These are phyloP conservation scores for Drosophila ohnishii DNA, from an alignment of 1,140 invertebrate genomes.

Conservation along the genomic window DNA sequence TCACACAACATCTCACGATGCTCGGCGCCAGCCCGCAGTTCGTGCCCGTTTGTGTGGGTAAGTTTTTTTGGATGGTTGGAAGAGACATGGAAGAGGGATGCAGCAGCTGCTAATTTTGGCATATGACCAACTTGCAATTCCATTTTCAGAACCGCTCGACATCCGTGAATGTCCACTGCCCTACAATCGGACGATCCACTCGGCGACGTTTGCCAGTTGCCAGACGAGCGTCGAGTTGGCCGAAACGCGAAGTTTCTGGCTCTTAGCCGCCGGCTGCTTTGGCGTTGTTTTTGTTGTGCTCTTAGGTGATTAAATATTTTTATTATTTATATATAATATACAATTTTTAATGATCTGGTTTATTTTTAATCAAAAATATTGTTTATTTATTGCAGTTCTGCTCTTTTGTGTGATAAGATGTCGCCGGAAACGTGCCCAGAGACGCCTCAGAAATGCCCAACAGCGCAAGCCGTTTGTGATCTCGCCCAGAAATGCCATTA, in stretches of 20 bases:
- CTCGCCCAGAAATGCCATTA: constrained; percentile 73
- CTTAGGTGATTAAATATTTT: constrained; percentile 35
- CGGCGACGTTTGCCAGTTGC: constrained; percentile 64
- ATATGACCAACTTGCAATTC: constrained; percentile 54
- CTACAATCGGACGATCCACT: constrained; percentile 76
- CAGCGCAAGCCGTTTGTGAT: constrained; percentile 73
- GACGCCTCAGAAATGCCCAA: constrained; percentile 42
- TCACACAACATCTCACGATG: constrained; percentile 67
- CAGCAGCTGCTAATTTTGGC: constrained; percentile 71
- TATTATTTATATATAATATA: neutral
- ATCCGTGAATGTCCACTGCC: constrained; percentile 67
- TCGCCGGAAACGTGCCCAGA: constrained; percentile 54
- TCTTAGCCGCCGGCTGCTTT: constrained; percentile 63
- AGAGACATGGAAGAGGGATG: constrained; percentile 15
- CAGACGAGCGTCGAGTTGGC: constrained; percentile 50
- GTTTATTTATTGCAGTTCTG: constrained; percentile 39
- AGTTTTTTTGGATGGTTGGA: constrained; percentile 33
- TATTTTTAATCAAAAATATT: neutral
- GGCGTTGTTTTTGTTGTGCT: constrained; percentile 59
- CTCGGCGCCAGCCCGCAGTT: constrained; percentile 63
- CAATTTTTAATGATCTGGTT: neutral
- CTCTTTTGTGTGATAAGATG: constrained; percentile 64
- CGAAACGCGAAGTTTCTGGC: constrained; percentile 55
- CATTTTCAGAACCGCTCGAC: constrained; percentile 65
- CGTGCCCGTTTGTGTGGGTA: constrained; percentile 76